A percentile compares a stretch with the other conserved stretches of the same genome.
Conservation (phyloP, 2,888 invertebrate species). For the Atethmia centrago region DNA sequence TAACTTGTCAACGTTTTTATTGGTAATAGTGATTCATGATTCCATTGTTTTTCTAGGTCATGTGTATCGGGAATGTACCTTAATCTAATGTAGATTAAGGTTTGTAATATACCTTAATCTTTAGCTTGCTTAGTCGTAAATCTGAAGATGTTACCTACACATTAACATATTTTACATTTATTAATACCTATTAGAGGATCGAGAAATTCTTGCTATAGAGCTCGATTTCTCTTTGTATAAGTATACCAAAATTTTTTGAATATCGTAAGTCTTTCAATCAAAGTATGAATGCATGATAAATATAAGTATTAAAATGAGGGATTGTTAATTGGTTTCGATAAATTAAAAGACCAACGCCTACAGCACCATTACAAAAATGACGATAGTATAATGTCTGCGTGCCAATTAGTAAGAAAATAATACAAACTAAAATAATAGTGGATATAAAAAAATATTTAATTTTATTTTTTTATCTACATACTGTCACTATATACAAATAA, state of each 20-base stretch:
- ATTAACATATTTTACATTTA: not conserved
- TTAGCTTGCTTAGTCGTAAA: not conserved
- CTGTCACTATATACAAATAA: constrained; percentile 67
- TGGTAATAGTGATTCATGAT: not conserved
- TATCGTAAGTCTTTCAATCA: not conserved
- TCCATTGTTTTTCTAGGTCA: not conserved
- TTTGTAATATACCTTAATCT: too few relatives aligned
- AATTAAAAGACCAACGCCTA: constrained; percentile 32
- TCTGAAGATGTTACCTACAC: not conserved
- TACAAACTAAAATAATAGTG: constrained; percentile 65
- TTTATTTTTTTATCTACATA: constrained; percentile 65
- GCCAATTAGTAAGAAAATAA: constrained; percentile 62
- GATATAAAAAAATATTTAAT: constrained; percentile 65
- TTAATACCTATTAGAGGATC: not conserved
- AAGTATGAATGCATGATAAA: constrained; percentile 14
- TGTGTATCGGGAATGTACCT: not conserved
- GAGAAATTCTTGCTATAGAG: not conserved
- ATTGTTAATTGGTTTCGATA: constrained; percentile 1
- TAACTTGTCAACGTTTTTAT: not conserved
- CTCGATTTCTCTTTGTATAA: not conserved
- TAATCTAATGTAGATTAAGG: too few relatives aligned
- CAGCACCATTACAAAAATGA: constrained; percentile 26
- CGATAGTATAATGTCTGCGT: constrained; percentile 32
- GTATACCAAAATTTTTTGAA: not conserved
- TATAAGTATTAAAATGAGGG: constrained; percentile 24